A percentile compares a stretch with the other conserved stretches of the same genome.
These are phyloP conservation scores for Arctocebus calabarensis DNA, from an alignment of 2,797 vertebrate species.

Conservation along the genomic window DNA sequence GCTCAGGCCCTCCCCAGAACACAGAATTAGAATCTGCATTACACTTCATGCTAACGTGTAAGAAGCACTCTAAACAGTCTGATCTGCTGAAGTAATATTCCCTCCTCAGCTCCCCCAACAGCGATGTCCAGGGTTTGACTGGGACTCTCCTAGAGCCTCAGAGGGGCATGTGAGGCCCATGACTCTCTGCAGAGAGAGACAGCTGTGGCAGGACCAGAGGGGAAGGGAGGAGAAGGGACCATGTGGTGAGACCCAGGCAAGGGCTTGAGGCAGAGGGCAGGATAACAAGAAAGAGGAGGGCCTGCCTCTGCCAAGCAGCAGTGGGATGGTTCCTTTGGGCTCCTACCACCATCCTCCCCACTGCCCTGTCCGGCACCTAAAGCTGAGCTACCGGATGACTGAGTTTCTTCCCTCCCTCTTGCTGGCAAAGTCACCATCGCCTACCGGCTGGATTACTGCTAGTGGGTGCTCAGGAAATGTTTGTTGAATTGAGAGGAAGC, in stretches of 20 bases:
- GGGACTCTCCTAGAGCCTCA: background rate
- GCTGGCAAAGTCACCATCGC: slow-evolving; percentile 70
- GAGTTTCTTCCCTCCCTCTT: slow-evolving; percentile 51
- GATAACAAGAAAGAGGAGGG: background rate
- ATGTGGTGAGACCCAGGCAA: background rate
- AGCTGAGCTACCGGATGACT: slow-evolving; percentile 6
- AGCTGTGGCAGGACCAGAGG: background rate
- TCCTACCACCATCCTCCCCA: background rate
- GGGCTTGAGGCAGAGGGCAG: background rate
- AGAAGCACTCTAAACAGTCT: background rate
- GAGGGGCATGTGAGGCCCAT: background rate
- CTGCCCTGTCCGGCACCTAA: background rate
- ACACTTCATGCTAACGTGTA: background rate
- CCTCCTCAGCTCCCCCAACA: background rate
- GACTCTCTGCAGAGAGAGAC: background rate
- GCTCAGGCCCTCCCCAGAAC: background rate
- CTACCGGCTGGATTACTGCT: slow-evolving; percentile 66
- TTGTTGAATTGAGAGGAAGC: slow-evolving; percentile 81
- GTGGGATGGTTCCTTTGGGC: background rate
- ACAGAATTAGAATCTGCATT: background rate
- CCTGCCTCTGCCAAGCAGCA: background rate
- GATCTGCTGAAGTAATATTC: background rate
- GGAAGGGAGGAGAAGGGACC: background rate
- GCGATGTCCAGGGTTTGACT: background rate
- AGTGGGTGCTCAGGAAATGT: slow-evolving; percentile 80